These are phyloP conservation scores for Apostichopus californicus DNA, from an alignment of 35 echinoderm and acorn worm genomes.

Conservation along the genomic window DNA sequence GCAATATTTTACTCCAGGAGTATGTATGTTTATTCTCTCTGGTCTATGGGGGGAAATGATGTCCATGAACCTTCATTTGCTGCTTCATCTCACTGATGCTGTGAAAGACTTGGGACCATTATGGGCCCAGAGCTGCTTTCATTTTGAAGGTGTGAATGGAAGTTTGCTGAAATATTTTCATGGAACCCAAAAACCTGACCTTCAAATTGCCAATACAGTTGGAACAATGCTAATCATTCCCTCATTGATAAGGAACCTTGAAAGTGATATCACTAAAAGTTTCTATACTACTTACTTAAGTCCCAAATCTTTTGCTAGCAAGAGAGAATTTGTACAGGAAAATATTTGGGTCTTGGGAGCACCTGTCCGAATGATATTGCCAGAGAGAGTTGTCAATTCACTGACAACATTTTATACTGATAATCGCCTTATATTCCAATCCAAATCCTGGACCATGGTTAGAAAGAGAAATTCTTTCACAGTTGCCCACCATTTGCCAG, in stretches of 20 bases:
- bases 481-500: not conserved
- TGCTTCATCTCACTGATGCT: conserved; percentile 7
- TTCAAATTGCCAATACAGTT: conserved; percentile 41
- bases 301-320: not conserved
- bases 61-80: conserved; percentile 10
- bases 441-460: conserved; percentile 25
- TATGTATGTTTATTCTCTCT: not conserved
- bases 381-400: not conserved
- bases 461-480: conserved; percentile 11
- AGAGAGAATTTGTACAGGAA: conserved; percentile 4
- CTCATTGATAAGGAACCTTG: not conserved
- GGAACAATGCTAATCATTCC: not conserved
- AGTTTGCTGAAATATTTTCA: conserved; percentile 6
- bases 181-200: conserved; percentile 18
- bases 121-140: conserved; percentile 19
- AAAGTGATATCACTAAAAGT: not conserved
- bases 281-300: not conserved
- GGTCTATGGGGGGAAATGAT: not conserved
- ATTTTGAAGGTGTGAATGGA: conserved; percentile 16
- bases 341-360: conserved; percentile 18
- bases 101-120: conserved; percentile 19
- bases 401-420: not conserved
- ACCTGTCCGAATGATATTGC: conserved; percentile 5
- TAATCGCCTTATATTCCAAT: not conserved
- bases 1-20: not conserved